Conservation (phyloP, 2,888 invertebrate genomes). For the Oeneis ivallda region DNA sequence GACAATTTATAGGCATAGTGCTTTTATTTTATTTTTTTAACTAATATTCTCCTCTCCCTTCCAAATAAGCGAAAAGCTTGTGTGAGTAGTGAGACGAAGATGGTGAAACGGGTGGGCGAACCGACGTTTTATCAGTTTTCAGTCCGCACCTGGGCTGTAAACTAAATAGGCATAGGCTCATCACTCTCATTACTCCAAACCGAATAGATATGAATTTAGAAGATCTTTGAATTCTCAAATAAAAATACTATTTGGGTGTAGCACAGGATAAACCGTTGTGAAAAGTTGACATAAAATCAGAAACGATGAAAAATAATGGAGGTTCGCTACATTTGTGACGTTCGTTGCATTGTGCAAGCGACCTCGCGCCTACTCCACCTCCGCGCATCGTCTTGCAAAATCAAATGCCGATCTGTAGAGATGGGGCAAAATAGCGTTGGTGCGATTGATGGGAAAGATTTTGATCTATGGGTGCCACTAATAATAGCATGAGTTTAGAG, state of each 20-base stretch:
- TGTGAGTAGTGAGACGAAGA: no score
- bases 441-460: constrained; percentile 20
- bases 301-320: neutral
- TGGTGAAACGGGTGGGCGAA: no score
- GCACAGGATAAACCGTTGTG: neutral
- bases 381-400: constrained; percentile 46
- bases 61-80: no score
- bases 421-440: constrained; percentile 29
- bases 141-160: no score
- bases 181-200: no score
- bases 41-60: no score
- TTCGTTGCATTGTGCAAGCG: constrained; percentile 60
- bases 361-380: constrained; percentile 62
- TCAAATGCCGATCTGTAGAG: constrained; percentile 34
- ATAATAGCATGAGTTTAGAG: neutral
- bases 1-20: no score
- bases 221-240: neutral
- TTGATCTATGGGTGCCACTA: constrained; percentile 7
- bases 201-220: neutral
- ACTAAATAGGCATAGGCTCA: no score
- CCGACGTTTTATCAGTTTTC: no score
- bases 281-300: neutral
- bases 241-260: neutral
- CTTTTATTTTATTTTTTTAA: no score
- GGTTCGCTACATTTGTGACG: constrained; percentile 16